Conservation (phyloP, 2,888 invertebrate genomes). For the Limulus polyphemus region DNA sequence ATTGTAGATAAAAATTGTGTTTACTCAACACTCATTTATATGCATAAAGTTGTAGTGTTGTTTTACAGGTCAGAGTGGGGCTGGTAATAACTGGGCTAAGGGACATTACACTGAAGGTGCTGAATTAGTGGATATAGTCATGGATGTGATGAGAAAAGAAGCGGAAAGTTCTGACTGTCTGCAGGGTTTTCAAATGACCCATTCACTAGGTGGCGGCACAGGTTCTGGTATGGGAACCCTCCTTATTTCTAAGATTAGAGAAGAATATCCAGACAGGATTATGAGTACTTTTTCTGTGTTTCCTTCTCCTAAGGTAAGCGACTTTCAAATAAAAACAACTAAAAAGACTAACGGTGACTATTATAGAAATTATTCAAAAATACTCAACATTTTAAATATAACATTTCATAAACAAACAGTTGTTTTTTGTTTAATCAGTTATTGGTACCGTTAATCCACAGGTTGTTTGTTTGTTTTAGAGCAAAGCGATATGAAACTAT, state of each 20-base stretch:
- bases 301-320: slow-evolving; percentile 49
- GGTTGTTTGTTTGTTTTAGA: no score
- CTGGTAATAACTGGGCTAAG: slow-evolving; percentile 75
- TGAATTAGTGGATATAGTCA: slow-evolving; percentile 41
- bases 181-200: slow-evolving; percentile 40
- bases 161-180: slow-evolving; percentile 42
- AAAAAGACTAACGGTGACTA: no score
- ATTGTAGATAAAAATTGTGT: no score
- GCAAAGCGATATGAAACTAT: no score
- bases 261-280: slow-evolving; percentile 44
- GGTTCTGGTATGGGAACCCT: slow-evolving; percentile 44
- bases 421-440: no score
- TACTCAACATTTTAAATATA: no score
- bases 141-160: slow-evolving; percentile 42
- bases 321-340: slow-evolving; percentile 33
- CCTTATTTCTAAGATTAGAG: slow-evolving; percentile 42
- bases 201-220: slow-evolving; percentile 43
- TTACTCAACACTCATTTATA: no score
- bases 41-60: no score
- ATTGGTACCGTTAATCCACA: no score
- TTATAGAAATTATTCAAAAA: no score
- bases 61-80: slow-evolving; percentile 48
- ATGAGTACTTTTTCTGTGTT: slow-evolving; percentile 43
- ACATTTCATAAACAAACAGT: no score
- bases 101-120: slow-evolving; percentile 48